These are phyloP conservation scores for Zosterops hypoxanthus DNA, from an alignment of 2,113 vertebrate species.

Conservation along the genomic window DNA sequence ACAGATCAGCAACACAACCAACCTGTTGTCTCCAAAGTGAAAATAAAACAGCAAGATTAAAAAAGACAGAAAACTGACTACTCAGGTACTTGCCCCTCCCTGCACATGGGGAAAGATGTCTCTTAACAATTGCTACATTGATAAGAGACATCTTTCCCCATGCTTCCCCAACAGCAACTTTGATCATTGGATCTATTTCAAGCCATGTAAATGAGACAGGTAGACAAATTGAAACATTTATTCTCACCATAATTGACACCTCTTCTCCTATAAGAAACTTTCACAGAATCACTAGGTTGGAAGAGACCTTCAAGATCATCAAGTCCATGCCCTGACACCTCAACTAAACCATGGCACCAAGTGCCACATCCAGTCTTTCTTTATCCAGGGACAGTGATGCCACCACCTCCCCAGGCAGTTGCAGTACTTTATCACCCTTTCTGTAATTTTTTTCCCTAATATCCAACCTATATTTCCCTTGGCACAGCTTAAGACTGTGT, in stretches of 20 bases:
- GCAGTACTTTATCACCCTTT: background rate
- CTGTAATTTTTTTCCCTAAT: background rate
- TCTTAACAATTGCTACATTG: background rate
- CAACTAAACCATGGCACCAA: background rate
- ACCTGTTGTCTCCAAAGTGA: background rate
- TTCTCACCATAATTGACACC: background rate
- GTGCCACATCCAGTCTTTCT: background rate
- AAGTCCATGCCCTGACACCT: too few species aligned
- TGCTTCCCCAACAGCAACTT: background rate
- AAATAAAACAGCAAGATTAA: background rate
- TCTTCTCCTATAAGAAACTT: background rate
- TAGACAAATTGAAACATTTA: background rate
- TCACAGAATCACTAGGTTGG: background rate
- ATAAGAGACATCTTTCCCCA: background rate
- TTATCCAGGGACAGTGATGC: background rate
- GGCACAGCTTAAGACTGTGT: rapidly evolving
- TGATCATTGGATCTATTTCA: background rate
- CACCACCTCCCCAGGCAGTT: background rate
- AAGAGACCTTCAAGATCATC: background rate
- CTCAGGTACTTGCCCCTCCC: background rate
- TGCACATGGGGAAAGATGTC: background rate
- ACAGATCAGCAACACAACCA: background rate
- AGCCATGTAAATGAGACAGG: background rate
- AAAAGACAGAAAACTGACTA: background rate
- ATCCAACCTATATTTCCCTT: background rate